Conservation (phyloP, 1,140 invertebrate species). For the Lepeophtheirus salmonis region DNA sequence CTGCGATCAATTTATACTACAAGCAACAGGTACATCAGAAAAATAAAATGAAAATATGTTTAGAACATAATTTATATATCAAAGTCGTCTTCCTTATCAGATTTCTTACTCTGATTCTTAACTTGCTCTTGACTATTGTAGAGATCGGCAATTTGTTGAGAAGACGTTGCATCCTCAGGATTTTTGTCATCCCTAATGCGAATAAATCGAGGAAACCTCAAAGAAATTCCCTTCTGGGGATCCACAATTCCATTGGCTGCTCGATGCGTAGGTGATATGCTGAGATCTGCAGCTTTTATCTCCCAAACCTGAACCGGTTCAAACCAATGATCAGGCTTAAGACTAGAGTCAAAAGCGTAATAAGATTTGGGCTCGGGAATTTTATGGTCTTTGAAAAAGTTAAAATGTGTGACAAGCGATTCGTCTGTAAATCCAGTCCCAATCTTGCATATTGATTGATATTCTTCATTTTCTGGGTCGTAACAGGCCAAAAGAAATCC, state of each 20-base stretch:
- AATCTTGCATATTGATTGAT: constrained; percentile 83
- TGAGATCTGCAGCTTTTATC: constrained; percentile 94
- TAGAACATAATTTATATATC: constrained; percentile 21
- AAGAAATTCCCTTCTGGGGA: constrained; percentile 76
- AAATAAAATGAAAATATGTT: neutral
- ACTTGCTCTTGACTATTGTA: constrained; percentile 81
- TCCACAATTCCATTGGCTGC: constrained; percentile 79
- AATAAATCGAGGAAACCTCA: constrained; percentile 86
- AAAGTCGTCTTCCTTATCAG: constrained; percentile 37
- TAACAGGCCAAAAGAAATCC: constrained; percentile 95
- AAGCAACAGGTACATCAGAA: neutral
- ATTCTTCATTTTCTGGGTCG: constrained; percentile 77
- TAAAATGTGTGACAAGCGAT: constrained; percentile 42
- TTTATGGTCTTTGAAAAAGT: constrained; percentile 51
- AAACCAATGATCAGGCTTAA: constrained; percentile 88
- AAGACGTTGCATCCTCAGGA: constrained; percentile 75
- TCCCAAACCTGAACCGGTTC: constrained; percentile 82
- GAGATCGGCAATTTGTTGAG: constrained; percentile 55
- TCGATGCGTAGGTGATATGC: constrained; percentile 78
- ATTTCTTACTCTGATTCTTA: constrained; percentile 40
- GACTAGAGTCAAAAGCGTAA: constrained; percentile 53
- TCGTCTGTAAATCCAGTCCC: constrained; percentile 95
- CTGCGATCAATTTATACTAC: too few species aligned
- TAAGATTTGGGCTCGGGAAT: constrained; percentile 59
- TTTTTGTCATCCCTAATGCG: constrained; percentile 82